phyloP scores from a whole-genome alignment of 2,797 vertebrate species.

The Naso thynnoides region DNA sequence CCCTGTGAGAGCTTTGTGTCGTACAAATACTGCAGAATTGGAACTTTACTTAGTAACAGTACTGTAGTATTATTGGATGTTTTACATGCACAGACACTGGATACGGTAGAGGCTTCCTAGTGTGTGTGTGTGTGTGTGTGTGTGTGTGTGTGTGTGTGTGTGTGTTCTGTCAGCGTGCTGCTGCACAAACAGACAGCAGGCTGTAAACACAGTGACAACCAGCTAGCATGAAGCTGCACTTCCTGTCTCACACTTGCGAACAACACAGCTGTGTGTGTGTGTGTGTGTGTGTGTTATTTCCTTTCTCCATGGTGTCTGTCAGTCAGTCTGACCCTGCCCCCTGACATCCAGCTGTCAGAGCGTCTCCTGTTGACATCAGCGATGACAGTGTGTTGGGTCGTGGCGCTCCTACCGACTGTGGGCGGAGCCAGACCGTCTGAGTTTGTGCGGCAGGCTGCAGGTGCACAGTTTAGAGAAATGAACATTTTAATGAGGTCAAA shows the following conservation, averaged over 20 bases:
- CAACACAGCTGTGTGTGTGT: slow-evolving; percentile 3
- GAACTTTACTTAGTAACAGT: too few relatives aligned
- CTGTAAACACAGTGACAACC: too few relatives aligned
- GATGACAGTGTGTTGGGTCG: background rate
- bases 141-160: too few relatives aligned
- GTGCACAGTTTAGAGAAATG: background rate
- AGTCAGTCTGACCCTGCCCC: background rate
- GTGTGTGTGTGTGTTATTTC: slow-evolving; percentile 5
- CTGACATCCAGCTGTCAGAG: background rate
- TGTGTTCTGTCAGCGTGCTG: too few relatives aligned
- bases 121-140: slow-evolving; percentile 2
- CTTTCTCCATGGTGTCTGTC: background rate
- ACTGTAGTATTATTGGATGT: too few relatives aligned
- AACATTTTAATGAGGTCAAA: background rate
- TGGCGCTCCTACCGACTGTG: background rate
- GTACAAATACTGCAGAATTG: too few relatives aligned
- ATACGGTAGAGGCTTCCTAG: too few relatives aligned
- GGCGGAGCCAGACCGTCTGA: background rate
- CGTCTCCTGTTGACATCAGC: slow-evolving; percentile 3
- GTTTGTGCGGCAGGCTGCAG: background rate
- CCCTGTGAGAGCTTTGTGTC: too few relatives aligned
- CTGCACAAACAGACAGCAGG: too few relatives aligned
- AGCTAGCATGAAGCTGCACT: too few relatives aligned
- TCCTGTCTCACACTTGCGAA: too few relatives aligned
- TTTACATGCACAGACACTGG: too few relatives aligned